These are phyloP conservation scores for Parambassis ranga DNA, from an alignment of 2,797 vertebrate species.

Conservation along the genomic window DNA sequence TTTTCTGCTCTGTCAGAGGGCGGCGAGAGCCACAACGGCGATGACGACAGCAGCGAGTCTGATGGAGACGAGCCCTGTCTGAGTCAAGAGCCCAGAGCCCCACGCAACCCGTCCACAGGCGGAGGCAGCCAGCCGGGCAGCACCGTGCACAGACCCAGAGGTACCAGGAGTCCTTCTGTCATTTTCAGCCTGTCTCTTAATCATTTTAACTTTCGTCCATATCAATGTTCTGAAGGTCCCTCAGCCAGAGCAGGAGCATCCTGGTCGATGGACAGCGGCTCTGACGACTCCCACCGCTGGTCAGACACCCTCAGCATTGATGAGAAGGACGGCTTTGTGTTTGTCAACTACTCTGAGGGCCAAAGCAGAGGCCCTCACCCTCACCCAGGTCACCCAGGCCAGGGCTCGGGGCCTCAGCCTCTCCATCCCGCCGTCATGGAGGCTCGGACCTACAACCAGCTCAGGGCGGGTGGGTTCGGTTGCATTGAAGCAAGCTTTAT, in stretches of 20 bases:
- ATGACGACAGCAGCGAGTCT: conserved; percentile 97
- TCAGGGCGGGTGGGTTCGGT: conserved; percentile 91
- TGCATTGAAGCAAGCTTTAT: no score
- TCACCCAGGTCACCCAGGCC: conserved; percentile 56
- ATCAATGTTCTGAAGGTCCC: conserved; percentile 45
- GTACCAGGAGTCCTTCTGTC: no score
- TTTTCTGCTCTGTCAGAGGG: conserved; percentile 70
- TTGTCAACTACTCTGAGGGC: conserved; percentile 96
- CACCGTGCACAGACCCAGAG: conserved; percentile 83
- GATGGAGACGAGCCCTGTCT: conserved; percentile 88
- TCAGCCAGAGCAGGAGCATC: conserved; percentile 79
- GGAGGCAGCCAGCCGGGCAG: conserved; percentile 83
- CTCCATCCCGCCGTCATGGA: conserved; percentile 80
- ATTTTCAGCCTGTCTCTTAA: no score
- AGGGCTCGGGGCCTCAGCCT: conserved; percentile 63
- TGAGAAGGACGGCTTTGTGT: conserved; percentile 97
- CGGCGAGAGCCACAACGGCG: conserved; percentile 82
- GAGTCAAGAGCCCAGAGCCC: conserved; percentile 80
- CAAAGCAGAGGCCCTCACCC: conserved; percentile 72
- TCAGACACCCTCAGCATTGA: conserved; percentile 96
- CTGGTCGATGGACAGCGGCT: conserved; percentile 90
- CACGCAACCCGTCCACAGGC: conserved; percentile 38
- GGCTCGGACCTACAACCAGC: conserved; percentile 86
- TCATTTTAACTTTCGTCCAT: neutral
- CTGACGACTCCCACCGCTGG: conserved; percentile 94